Percentiles rank a stretch among this genome's conserved stretches.
Conservation (phyloP, 2,888 invertebrate genomes). For the Fabriciana adippe region DNA sequence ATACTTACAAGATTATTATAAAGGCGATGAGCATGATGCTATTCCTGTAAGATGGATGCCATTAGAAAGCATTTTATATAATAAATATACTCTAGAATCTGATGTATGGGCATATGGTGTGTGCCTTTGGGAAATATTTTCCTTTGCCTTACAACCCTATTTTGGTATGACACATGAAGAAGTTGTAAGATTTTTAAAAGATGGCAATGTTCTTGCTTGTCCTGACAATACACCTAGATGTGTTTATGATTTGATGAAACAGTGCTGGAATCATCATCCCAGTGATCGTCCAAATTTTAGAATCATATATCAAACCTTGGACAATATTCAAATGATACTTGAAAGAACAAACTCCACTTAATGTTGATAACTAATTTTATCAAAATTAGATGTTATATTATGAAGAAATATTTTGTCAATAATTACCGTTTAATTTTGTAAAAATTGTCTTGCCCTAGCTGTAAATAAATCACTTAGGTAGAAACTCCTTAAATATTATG, state of each 20-base stretch:
- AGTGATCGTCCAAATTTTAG: slow-evolving; percentile 93
- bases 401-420: slow-evolving; percentile 41
- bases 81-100: slow-evolving; percentile 97
- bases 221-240: slow-evolving; percentile 94
- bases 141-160: slow-evolving; percentile 97
- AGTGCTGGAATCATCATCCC: slow-evolving; percentile 95
- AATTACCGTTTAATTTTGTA: slow-evolving; percentile 36
- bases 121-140: slow-evolving; percentile 98
- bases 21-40: slow-evolving; percentile 97
- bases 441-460: slow-evolving; percentile 37
- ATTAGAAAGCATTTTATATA: slow-evolving; percentile 96
- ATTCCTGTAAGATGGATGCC: slow-evolving; percentile 99
- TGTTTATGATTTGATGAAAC: slow-evolving; percentile 95
- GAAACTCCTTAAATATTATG: slow-evolving; percentile 33
- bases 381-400: slow-evolving; percentile 34
- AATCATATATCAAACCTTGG: slow-evolving; percentile 89
- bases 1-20: slow-evolving; percentile 96
- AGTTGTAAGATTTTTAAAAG: slow-evolving; percentile 96
- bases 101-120: slow-evolving; percentile 99
- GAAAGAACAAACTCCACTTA: slow-evolving; percentile 74
- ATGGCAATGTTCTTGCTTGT: slow-evolving; percentile 93
- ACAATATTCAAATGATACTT: slow-evolving; percentile 83
- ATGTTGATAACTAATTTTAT: slow-evolving; percentile 39
- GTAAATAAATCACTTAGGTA: slow-evolving; percentile 39
- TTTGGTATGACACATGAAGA: slow-evolving; percentile 99